Percentiles rank a stretch among this genome's conserved stretches.
Evolutionary conservation across 2,888 invertebrate genomes (phyloP).

Genomic region (Ametastegia equiseti): DNA sequence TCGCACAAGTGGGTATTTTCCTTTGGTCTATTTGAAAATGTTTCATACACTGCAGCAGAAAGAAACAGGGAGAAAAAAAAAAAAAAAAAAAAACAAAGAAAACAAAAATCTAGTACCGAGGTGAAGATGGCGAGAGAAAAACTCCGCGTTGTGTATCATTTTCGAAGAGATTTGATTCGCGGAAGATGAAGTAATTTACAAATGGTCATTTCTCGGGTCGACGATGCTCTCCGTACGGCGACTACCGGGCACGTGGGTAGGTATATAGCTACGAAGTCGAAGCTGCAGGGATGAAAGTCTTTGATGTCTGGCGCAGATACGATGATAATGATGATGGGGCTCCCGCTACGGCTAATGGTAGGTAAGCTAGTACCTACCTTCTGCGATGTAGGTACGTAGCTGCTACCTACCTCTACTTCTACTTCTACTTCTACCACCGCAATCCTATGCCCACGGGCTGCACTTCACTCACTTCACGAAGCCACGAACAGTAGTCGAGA

Average conservation of each 20-base stretch:
- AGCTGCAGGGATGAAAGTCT: slow-evolving; percentile 59
- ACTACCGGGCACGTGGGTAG: slow-evolving; percentile 38
- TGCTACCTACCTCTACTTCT: not conserved
- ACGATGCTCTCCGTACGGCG: slow-evolving; percentile 45
- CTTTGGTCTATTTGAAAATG: not conserved
- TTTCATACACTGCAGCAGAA: no score
- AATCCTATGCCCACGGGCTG: slow-evolving; percentile 41
- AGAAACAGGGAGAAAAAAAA: not conserved
- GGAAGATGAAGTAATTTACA: slow-evolving; percentile 65
- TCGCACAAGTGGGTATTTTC: not conserved
- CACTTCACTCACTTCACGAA: slow-evolving; percentile 30
- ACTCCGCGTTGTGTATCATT: not conserved
- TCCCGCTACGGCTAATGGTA: slow-evolving; percentile 50
- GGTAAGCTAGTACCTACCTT: slow-evolving; percentile 20
- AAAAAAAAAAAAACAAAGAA: no score
- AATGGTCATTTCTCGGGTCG: slow-evolving; percentile 68
- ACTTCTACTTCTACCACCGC: not conserved
- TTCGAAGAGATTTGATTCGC: slow-evolving; percentile 37
- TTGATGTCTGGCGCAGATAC: slow-evolving; percentile 71
- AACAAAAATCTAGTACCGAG: no score
- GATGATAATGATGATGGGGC: slow-evolving; percentile 68
- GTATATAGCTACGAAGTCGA: slow-evolving; percentile 53
- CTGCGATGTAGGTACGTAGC: no score
- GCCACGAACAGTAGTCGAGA: slow-evolving; percentile 31
- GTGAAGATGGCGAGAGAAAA: not conserved